Conservation (phyloP, 2,113 vertebrate species). For the Cisticola juncidis region DNA sequence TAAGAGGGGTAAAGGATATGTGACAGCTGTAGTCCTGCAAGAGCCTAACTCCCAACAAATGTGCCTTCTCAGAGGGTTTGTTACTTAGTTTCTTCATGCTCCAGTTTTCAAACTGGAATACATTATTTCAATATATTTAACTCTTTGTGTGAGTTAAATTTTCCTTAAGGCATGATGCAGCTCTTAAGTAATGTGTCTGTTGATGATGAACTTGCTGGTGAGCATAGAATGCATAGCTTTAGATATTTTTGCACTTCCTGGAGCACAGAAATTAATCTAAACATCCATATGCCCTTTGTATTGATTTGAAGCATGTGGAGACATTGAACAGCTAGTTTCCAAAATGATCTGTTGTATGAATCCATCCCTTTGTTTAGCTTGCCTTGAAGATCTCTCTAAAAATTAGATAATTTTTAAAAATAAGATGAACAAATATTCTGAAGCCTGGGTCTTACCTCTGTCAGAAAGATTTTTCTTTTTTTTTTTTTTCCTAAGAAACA, state of each 20-base stretch:
- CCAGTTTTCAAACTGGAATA: background rate
- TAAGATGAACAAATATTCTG: background rate
- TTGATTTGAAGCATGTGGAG: constrained; percentile 33
- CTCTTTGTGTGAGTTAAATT: background rate
- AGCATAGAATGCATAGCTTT: background rate
- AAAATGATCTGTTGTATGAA: background rate
- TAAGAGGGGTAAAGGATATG: background rate
- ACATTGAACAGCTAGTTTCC: constrained; percentile 11
- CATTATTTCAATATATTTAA: background rate
- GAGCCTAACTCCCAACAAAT: background rate
- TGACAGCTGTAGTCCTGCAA: background rate
- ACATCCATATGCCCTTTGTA: background rate
- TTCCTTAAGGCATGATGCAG: background rate
- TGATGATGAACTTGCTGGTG: background rate
- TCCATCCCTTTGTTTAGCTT: background rate
- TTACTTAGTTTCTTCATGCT: background rate
- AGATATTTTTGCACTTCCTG: constrained; percentile 11
- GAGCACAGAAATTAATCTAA: constrained; percentile 14
- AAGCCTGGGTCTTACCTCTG: background rate
- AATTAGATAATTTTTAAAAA: background rate
- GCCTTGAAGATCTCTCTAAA: background rate
- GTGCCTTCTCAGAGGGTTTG: background rate
- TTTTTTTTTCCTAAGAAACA: background rate
- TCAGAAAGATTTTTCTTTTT: background rate
- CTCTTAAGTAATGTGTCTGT: background rate